phyloP scores from a whole-genome alignment of 2,113 vertebrate genomes.

The Pseudonaja textilis region DNA sequence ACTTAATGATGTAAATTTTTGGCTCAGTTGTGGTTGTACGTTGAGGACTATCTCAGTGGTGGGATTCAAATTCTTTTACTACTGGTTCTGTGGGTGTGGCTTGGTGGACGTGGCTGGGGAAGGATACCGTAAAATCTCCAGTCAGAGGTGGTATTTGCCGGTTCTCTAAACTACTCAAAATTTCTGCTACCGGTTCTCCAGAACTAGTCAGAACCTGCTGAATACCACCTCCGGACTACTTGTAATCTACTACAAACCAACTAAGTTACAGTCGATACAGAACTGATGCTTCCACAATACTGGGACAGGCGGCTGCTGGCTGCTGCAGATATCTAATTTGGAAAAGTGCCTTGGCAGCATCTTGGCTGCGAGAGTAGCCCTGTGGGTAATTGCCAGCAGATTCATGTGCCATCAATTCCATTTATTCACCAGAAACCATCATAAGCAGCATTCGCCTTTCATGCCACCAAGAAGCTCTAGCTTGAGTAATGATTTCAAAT shows the following conservation, averaged over 20 bases:
- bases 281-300: constrained; percentile 7
- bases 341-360: constrained; percentile 50
- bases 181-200: too few relatives aligned
- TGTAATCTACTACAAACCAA: background rate
- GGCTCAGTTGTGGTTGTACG: too few relatives aligned
- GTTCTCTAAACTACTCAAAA: too few relatives aligned
- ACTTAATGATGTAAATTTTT: too few relatives aligned
- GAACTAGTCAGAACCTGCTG: too few relatives aligned
- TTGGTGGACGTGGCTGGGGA: too few relatives aligned
- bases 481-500: constrained; percentile 35
- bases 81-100: too few relatives aligned
- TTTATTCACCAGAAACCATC: constrained; percentile 58
- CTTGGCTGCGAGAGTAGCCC: constrained; percentile 11
- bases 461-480: background rate
- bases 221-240: too few relatives aligned
- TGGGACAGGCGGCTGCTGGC: constrained; percentile 17
- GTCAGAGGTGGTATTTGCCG: too few relatives aligned
- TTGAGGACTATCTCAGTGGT: too few relatives aligned
- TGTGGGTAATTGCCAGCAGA: constrained; percentile 50
- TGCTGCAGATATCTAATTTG: constrained; percentile 45
- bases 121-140: too few relatives aligned
- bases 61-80: too few relatives aligned
- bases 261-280: constrained; percentile 29
- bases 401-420: constrained; percentile 52
- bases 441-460: constrained; percentile 35